Percentiles rank a stretch among this genome's conserved stretches.
phyloP scores from a whole-genome alignment of 2,797 vertebrate genomes.

The Steatocranus sp. region DNA sequence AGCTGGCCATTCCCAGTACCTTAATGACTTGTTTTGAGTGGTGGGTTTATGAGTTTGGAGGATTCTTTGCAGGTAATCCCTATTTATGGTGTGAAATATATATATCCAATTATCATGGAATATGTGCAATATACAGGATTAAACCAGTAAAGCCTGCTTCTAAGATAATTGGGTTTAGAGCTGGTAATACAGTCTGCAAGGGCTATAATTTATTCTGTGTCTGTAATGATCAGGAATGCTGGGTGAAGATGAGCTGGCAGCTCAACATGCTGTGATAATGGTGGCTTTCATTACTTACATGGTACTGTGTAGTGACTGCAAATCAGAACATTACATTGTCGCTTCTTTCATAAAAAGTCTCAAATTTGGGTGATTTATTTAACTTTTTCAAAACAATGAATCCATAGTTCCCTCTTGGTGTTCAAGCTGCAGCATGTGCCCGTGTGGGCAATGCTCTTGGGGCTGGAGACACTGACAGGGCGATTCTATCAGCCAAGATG shows the following conservation, averaged over 20 bases:
- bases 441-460: slow-evolving; percentile 90
- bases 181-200: neutral
- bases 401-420: slow-evolving; percentile 81
- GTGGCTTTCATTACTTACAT: slow-evolving; percentile 64
- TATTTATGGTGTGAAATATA: neutral
- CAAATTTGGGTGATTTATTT: neutral
- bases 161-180: neutral
- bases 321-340: neutral
- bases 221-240: slow-evolving; percentile 74
- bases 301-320: slow-evolving; percentile 68
- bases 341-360: neutral
- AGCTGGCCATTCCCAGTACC: slow-evolving; percentile 85
- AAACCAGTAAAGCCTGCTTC: neutral
- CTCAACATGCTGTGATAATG: slow-evolving; percentile 83
- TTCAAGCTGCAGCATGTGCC: slow-evolving; percentile 83
- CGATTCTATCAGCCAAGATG: slow-evolving; percentile 77
- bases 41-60: slow-evolving; percentile 92
- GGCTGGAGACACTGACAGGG: slow-evolving; percentile 80
- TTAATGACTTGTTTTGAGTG: slow-evolving; percentile 92
- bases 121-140: neutral
- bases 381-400: neutral
- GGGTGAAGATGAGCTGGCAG: slow-evolving; percentile 81
- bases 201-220: neutral
- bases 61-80: slow-evolving; percentile 83
- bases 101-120: neutral